Conservation (phyloP, 1,140 invertebrate species). For the Notospermus geniculatus region DNA sequence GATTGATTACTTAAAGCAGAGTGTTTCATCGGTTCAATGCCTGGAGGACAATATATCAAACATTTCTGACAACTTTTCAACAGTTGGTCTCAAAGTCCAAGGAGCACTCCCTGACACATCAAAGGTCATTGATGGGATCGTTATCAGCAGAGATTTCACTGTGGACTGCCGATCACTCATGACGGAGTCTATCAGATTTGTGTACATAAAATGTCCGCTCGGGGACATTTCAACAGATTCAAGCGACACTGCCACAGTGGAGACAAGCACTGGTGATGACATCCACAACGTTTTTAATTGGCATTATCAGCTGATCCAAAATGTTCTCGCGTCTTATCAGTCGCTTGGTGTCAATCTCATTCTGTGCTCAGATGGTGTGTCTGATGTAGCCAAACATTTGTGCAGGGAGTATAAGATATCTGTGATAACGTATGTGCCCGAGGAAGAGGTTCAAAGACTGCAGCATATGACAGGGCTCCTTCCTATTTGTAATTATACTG, state of each 20-base stretch:
- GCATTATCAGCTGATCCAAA: background rate
- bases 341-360: constrained; percentile 10
- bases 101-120: too few relatives aligned
- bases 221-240: background rate
- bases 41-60: too few relatives aligned
- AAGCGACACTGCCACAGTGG: constrained; percentile 2
- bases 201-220: constrained; percentile 12
- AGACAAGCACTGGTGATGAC: background rate
- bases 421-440: background rate
- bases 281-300: constrained; percentile 1
- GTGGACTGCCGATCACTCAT: background rate
- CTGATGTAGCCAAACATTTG: constrained; percentile 7
- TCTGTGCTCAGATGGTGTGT: constrained; percentile 12
- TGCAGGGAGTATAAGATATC: constrained; percentile 15
- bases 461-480: background rate
- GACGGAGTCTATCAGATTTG: constrained; percentile 4
- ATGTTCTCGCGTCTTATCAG: constrained; percentile 2
- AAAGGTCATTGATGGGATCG: too few relatives aligned
- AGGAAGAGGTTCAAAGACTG: background rate
- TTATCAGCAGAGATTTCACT: constrained; percentile 10
- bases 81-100: too few relatives aligned
- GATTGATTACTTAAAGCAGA: too few relatives aligned
- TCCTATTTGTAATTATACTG: background rate
- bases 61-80: too few relatives aligned
- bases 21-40: too few relatives aligned